Base-by-base conservation (phyloP, 1,140 invertebrate species). In the Adelges cooleyi region DNA sequence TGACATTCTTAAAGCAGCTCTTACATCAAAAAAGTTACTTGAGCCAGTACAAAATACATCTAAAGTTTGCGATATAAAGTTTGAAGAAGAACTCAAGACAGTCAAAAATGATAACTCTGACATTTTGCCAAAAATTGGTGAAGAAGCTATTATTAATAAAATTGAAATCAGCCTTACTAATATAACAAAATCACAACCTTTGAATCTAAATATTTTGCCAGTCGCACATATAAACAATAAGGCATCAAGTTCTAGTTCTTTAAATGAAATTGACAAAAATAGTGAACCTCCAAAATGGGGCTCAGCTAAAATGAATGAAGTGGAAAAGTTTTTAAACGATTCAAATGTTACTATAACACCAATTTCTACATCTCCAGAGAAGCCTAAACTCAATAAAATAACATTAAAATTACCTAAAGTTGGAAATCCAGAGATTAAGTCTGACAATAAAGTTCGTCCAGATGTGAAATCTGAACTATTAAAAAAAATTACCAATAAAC, bases 391-490 rank as follows among this genome's bases (percentile, higher is more conserved):
- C 15, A 52, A 40, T 23, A 69, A 69, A 51, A 68, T 67, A 36
- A 67, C 68, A 13, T 42, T 66, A 18, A 69, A 66, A 42, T 36
- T 67, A 33, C 53, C 68, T 2, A 69, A 69, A 65, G 46, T 46
- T 23, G 62, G 53, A 44, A 59, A 56, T 56, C 50, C 66, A 29
- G 66, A 68, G 56, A 68, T 68, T 38, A 68, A 68, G 44, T 52
- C 51, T 51, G 67, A 68, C 54, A 49, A 48, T 52, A 54, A 36
- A 10, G 13, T 52, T 46, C 52, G 42, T 51, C 23, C n/a, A n/a
- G 53, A 53, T 36, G 25, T 53, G 13, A 50, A 67, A 36, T 52
- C 25, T 46, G 38, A 50, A 46, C 44, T 65, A 15, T 23, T 59
- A 52, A 69, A 69, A 67, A 65, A 69, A 36, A 69, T 52, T 27